Base-by-base conservation (phyloP, 2,797 vertebrate genomes). In the Numenius phaeopus region DNA sequence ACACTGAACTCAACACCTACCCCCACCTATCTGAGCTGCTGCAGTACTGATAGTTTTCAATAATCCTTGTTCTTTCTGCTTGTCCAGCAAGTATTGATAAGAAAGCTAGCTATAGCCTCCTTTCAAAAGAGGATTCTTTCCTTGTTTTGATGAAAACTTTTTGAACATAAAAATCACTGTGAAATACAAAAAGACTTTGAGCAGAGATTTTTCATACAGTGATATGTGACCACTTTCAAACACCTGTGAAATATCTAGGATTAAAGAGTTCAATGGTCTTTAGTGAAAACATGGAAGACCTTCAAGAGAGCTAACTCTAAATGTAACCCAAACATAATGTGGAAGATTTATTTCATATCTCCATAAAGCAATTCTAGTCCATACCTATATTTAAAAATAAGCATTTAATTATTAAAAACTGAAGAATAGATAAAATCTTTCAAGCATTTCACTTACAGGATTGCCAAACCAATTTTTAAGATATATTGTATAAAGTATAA, bases 161-260 rank as follows among this genome's bases (percentile, higher is more conserved):
- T 55, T 83, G 15, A 89, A 80, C 17, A 65, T 9, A 78, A 67
- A 88, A 71, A 57, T 58, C 65, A 42, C 14, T 50, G 19, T 44
- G 73, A 93, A 96, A 84, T 89, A 78, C 21, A 72, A 89, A 94
- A 90, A 20, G 27, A n/a, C n/a, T 92, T 93, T 58, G 47, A 87
- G 44, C 10, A 54, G 42, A 87, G 3, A 7, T 52, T 54, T 93
- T 92, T 76, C 9, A 1, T 55, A 55, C 9, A 8, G 17, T 52
- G 3, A 47, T 79, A 78, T 1, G 1, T 34, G 32, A 72, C 11
- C 10, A 7, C 71, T 69, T 75, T 57, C 39, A 66, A 86, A 73
- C 12, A 76, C 5, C 32, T 52, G 32, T 65, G 57, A 73, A 87
- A 54, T 39, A 80, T 14, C 7, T 86, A 37, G 26, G 12, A 83